A percentile compares a stretch with the other conserved stretches of the same genome.
Evolutionary conservation across 1,140 invertebrate genomes (phyloP).

Genomic region (Choristoneura fumiferana): DNA sequence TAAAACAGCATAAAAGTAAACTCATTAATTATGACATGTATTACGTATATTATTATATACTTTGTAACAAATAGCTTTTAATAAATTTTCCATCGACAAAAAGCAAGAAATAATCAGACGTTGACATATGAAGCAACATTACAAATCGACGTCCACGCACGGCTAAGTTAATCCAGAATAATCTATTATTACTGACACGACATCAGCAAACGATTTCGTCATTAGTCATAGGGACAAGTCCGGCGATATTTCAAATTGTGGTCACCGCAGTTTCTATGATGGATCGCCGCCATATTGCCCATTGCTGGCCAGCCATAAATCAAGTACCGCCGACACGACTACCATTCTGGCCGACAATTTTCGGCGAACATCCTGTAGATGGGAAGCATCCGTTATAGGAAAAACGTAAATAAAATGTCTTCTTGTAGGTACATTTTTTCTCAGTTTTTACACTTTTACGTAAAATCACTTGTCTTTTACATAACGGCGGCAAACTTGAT

Average conservation of each 20-base stretch:
- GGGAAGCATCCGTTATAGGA: too few species aligned
- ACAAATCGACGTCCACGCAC: constrained; percentile 12
- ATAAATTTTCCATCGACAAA: too few species aligned
- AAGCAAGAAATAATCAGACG: too few species aligned
- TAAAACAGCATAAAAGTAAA: too few species aligned
- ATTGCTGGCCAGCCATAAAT: constrained; percentile 24
- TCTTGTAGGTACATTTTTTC: too few species aligned
- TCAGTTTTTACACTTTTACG: too few species aligned
- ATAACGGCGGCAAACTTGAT: too few species aligned
- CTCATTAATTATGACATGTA: too few species aligned
- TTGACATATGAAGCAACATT: background rate
- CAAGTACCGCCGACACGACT: constrained; percentile 8
- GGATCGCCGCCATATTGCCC: constrained; percentile 29
- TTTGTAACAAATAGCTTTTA: too few species aligned
- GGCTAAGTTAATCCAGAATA: background rate
- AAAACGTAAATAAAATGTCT: too few species aligned
- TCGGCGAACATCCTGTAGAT: background rate
- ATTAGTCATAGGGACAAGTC: constrained; percentile 11
- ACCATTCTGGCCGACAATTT: background rate
- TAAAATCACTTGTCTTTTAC: too few species aligned
- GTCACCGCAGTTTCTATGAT: constrained; percentile 43
- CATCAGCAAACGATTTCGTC: constrained; percentile 13
- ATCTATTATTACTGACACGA: constrained; percentile 22
- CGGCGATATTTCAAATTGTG: constrained; percentile 20
- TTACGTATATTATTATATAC: too few species aligned